Conservation (phyloP, 1,140 invertebrate genomes). For the Lethrus apterus region DNA sequence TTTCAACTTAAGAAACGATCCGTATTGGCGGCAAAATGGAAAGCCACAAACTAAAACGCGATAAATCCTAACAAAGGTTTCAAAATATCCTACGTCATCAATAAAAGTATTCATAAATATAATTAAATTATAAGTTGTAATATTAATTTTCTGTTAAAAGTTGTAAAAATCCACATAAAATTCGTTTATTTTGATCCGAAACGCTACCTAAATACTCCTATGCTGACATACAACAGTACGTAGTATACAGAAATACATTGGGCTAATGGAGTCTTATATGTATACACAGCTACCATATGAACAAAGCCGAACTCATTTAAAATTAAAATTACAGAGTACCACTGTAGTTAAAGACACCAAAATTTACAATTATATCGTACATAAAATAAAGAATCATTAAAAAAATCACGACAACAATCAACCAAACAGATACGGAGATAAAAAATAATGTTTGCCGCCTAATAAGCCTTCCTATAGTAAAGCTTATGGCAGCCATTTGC, state of each 20-base stretch:
- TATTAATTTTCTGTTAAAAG: conserved; percentile 4
- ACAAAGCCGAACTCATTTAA: conserved; percentile 30
- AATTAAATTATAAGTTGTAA: conserved; percentile 2
- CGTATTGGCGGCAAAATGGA: conserved; percentile 17
- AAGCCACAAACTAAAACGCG: conserved; percentile 13
- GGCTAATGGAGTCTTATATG: conserved; percentile 40
- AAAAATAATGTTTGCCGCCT: conserved; percentile 18
- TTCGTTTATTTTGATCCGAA: conserved; percentile 6
- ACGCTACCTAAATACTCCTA: conserved; percentile 13
- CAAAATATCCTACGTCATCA: conserved; percentile 33
- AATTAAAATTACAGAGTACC: conserved; percentile 5
- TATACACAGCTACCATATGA: conserved; percentile 38
- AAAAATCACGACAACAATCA: conserved; percentile 9
- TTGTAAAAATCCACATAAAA: conserved; percentile 18
- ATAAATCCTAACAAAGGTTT: conserved; percentile 17
- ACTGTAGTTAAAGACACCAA: background rate
- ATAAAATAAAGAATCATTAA: conserved; percentile 13
- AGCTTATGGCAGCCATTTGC: conserved; percentile 44
- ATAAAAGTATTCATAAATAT: conserved; percentile 26
- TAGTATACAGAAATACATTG: conserved; percentile 33
- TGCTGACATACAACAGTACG: conserved; percentile 15
- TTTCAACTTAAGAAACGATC: too few species aligned
- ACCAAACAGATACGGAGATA: conserved; percentile 2
- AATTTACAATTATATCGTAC: background rate
- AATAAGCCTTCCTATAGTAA: conserved; percentile 19